Percentiles rank a stretch among this genome's conserved stretches.
Evolutionary conservation across 2,113 vertebrate genomes (phyloP).

Genomic region (Hemicordylus capensis): DNA sequence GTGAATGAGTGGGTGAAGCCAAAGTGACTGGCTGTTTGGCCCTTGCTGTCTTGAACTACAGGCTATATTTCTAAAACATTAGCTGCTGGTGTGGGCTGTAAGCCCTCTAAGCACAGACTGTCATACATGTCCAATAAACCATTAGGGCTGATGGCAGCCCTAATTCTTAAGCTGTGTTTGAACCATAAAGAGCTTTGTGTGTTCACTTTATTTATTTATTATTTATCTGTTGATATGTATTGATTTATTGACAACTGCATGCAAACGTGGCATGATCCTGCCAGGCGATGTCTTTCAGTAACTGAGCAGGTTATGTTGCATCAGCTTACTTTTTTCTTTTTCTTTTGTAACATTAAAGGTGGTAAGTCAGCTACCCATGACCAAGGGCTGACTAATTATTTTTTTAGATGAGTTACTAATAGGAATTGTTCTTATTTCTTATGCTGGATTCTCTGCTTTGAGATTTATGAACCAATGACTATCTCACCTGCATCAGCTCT

Average conservation of each 20-base stretch:
- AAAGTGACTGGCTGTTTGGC: neutral
- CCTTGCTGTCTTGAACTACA: neutral
- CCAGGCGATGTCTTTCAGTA: neutral
- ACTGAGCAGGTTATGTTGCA: neutral
- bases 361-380: neutral
- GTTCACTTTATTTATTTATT: too few species aligned
- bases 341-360: neutral
- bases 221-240: too few species aligned
- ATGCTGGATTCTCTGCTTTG: conserved; percentile 42
- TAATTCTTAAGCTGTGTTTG: neutral
- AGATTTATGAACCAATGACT: conserved; percentile 12
- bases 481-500: conserved; percentile 44
- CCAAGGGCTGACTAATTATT: too few species aligned
- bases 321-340: neutral
- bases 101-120: neutral
- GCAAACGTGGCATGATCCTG: neutral
- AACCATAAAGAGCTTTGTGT: neutral
- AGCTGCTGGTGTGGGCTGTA: neutral
- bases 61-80: neutral
- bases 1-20: neutral
- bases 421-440: neutral
- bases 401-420: neutral
- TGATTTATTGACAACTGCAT: too few species aligned
- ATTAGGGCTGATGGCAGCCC: neutral
- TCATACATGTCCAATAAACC: neutral